These are phyloP conservation scores for Heliconius ethilla DNA, from an alignment of 2,888 invertebrate species.

Conservation along the genomic window DNA sequence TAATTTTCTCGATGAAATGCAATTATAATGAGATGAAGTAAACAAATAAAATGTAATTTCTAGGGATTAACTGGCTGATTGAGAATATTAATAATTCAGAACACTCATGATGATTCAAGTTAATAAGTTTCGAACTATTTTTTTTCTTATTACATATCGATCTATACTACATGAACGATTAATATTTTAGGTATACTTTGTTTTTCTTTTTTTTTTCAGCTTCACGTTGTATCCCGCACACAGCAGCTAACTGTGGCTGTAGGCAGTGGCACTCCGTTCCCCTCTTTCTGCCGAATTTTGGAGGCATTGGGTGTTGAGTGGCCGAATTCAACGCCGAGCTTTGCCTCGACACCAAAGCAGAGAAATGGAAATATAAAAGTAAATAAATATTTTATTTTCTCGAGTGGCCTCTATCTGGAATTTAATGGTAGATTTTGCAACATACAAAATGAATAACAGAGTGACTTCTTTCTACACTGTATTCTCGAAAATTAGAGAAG, in stretches of 20 bases:
- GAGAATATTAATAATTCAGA: constrained; percentile 16
- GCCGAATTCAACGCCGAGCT: too few species aligned
- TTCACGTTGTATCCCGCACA: too few species aligned
- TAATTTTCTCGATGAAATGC: too few species aligned
- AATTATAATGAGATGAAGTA: constrained; percentile 29
- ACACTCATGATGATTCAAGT: not conserved
- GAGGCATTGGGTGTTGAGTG: too few species aligned
- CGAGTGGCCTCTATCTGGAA: too few species aligned
- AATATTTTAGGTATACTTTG: not conserved
- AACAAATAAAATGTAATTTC: constrained; percentile 17
- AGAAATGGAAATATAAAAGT: too few species aligned
- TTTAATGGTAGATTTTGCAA: too few species aligned
- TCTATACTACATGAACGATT: not conserved
- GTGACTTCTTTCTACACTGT: not conserved
- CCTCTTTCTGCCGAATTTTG: too few species aligned
- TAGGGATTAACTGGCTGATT: constrained; percentile 19
- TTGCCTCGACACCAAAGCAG: too few species aligned
- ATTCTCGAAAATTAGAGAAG: not conserved
- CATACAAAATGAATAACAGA: not conserved
- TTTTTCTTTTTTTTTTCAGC: not conserved
- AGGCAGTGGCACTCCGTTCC: too few species aligned
- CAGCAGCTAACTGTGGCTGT: too few species aligned
- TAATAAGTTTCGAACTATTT: not conserved
- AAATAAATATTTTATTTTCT: too few species aligned
- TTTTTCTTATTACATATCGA: not conserved